Evolutionary conservation across 1,140 invertebrate genomes (phyloP).

Genomic region (Caenorhabditis tropicalis): DNA sequence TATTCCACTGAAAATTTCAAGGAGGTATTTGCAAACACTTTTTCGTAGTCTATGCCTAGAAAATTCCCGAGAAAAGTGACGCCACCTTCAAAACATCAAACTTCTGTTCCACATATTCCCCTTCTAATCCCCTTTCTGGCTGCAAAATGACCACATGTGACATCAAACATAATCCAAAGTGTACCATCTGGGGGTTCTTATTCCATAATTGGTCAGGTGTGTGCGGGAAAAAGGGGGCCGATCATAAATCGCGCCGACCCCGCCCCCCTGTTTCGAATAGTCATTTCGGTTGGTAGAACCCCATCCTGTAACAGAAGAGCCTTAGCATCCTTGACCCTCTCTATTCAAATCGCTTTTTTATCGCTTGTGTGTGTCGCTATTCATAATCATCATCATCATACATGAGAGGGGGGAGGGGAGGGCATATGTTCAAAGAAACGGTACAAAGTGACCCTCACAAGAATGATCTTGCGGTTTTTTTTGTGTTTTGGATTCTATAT

Average conservation of each 20-base stretch:
- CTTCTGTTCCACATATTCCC: not conserved
- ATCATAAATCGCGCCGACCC: not conserved
- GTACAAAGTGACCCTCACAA: too few relatives aligned
- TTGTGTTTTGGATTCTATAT: too few relatives aligned
- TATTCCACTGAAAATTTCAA: too few relatives aligned
- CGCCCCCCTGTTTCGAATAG: not conserved
- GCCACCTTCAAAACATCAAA: not conserved
- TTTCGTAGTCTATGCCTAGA: not conserved
- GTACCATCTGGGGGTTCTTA: not conserved
- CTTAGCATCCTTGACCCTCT: too few relatives aligned
- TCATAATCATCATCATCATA: too few relatives aligned
- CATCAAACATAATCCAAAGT: slow-evolving; percentile 12
- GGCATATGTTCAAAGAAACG: too few relatives aligned
- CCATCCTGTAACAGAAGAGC: too few relatives aligned
- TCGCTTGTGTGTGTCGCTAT: too few relatives aligned
- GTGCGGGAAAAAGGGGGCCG: not conserved
- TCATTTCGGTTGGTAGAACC: not conserved
- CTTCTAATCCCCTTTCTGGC: not conserved
- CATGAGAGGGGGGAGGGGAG: too few relatives aligned
- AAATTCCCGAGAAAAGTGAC: not conserved
- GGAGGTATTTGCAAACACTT: too few relatives aligned
- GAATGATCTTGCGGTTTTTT: too few relatives aligned
- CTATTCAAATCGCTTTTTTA: too few relatives aligned
- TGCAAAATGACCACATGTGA: slow-evolving; percentile 16
- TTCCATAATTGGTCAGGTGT: not conserved